Evolutionary conservation across 2,888 invertebrate species (phyloP).

Genomic region (Schrankia costaestrigalis): DNA sequence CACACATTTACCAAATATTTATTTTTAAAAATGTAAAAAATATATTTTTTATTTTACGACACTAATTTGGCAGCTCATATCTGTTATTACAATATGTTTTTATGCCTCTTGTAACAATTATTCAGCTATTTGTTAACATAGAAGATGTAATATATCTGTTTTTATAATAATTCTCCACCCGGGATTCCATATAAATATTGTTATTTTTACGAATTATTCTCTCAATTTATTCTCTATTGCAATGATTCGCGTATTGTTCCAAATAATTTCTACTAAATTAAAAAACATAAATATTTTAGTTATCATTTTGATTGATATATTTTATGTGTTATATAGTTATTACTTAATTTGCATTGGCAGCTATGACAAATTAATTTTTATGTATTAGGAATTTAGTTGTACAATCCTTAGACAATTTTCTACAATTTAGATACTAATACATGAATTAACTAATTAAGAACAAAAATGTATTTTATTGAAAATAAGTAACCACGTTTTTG

Average conservation of each 20-base stretch:
- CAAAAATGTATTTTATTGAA: constrained; percentile 7
- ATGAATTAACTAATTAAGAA: constrained; percentile 5
- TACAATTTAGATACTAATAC: constrained; percentile 4
- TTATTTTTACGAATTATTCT: neutral
- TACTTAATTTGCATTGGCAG: constrained; percentile 26
- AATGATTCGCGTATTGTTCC: constrained; percentile 21
- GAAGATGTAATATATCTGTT: too few relatives aligned
- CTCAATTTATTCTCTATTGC: constrained; percentile 14
- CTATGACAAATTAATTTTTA: constrained; percentile 17
- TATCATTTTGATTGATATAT: constrained; percentile 26
- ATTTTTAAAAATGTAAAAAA: too few relatives aligned
- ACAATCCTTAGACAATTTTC: constrained; percentile 8
- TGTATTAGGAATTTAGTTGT: constrained; percentile 7
- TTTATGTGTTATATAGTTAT: constrained; percentile 20
- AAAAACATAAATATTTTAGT: constrained; percentile 17
- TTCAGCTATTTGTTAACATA: too few relatives aligned
- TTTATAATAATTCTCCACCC: too few relatives aligned
- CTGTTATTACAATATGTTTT: too few relatives aligned
- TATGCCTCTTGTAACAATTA: too few relatives aligned
- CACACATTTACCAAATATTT: too few relatives aligned
- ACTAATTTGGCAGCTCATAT: too few relatives aligned
- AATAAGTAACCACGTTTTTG: too few relatives aligned
- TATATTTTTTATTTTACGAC: too few relatives aligned
- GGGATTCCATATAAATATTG: too few relatives aligned
- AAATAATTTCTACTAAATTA: constrained; percentile 24